Evolutionary conservation across 2,888 invertebrate species (phyloP), one percentile per base, ranked within the genome.

Genomic region (Tricholauxania praeusta): DNA sequence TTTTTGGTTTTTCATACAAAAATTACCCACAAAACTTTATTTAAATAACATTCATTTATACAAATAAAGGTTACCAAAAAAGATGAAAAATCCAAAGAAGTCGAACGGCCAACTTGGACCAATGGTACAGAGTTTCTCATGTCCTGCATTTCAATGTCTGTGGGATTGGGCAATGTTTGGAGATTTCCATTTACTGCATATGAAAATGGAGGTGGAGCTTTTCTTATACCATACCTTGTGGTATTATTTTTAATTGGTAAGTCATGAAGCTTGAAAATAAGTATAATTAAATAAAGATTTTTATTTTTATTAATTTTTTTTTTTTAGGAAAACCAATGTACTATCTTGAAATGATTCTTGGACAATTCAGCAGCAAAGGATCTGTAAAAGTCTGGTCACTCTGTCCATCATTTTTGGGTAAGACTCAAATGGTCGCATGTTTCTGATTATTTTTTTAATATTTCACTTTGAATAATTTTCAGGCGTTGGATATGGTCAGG

Each of bases 291-390:
- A 12, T 32, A 12, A 59, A 57, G 64, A 66, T 57, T 22, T 52
- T 22, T 28, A 32, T 52, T 48, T 15, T 49, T 19, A n/a, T 19
- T 28, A 32, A 32, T 48, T 15, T 49, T 19, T 12, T 19, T 39
- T 68, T 49, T 71, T n/a, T 19, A 78, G 78, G 78, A 19, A 77
- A 93, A 79, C 95, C 94, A 0, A 91, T 96, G 88, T 96, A 96
- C 84, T 95, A 94, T 83, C 88, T 96, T 82, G 96, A 96, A 87
- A 92, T 94, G 88, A 89, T 91, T 2, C 84, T 96, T 12, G 96
- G 96, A 14, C 96, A 96, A 84, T 96, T 96, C 82, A 92, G 93
- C 72, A 92, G 93, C 72, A 91, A 91, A 81, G 95, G 96, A 70
- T 93, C 93, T 12, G 92, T 94, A 1, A 93, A 92, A 84, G 90